Evolutionary conservation across 2,113 vertebrate genomes (phyloP).

Genomic region (Coptodon bakossiorum): DNA sequence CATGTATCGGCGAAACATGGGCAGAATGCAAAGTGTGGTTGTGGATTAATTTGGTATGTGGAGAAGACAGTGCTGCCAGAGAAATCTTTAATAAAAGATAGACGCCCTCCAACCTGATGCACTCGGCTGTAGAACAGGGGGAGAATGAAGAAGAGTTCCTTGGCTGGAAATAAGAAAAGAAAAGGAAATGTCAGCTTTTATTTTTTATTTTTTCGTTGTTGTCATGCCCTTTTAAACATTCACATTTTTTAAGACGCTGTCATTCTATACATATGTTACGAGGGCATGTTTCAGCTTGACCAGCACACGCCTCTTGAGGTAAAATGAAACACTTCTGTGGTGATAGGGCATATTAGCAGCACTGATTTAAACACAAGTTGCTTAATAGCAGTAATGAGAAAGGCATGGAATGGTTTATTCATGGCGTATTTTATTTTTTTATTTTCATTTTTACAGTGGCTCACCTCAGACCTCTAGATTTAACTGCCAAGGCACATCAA

Average conservation of each 20-base stretch:
- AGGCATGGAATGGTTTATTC: conserved; percentile 41
- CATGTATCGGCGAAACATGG: not conserved
- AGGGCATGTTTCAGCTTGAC: not conserved
- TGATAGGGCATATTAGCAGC: not conserved
- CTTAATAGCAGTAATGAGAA: conserved; percentile 4
- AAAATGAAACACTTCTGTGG: not conserved
- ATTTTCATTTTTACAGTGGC: not conserved
- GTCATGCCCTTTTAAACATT: not conserved
- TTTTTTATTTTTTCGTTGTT: not conserved
- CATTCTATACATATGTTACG: not conserved
- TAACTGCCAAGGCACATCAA: not conserved
- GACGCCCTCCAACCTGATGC: not conserved
- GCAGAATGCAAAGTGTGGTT: not conserved
- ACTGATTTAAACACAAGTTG: not conserved
- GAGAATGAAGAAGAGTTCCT: not conserved
- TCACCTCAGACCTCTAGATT: conserved; percentile 36
- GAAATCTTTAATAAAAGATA: conserved; percentile 14
- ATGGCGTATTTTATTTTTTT: not conserved
- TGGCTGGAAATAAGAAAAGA: not conserved
- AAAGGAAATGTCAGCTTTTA: not conserved
- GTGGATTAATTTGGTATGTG: not conserved
- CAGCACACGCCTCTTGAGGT: not conserved
- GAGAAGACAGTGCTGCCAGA: not conserved
- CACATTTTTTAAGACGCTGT: not conserved
- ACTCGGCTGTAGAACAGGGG: not conserved